Evolutionary conservation across 1,140 invertebrate species (phyloP).

Genomic region (Trichomalopsis sarcophagae): DNA sequence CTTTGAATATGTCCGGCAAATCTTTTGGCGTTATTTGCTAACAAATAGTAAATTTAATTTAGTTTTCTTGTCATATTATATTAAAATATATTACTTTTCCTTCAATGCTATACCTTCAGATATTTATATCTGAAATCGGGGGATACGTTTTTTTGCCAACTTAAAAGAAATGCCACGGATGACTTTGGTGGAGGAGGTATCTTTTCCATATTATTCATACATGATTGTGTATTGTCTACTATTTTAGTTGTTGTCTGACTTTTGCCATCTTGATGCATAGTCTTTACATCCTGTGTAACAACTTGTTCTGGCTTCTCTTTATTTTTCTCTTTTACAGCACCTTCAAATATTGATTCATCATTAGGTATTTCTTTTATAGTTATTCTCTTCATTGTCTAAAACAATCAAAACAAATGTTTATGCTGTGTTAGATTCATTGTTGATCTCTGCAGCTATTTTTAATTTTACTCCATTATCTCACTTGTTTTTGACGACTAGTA

Average conservation of each 20-base stretch:
- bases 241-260: background rate
- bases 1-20: constrained; percentile 77
- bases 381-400: constrained; percentile 76
- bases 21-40: constrained; percentile 75
- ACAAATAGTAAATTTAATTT: constrained; percentile 53
- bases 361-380: constrained; percentile 72
- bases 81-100: background rate
- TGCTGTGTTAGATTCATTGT: background rate
- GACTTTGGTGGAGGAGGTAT: constrained; percentile 70
- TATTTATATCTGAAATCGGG: constrained; percentile 67
- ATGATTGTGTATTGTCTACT: background rate
- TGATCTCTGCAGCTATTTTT: background rate
- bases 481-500: constrained; percentile 79
- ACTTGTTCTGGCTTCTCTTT: constrained; percentile 48
- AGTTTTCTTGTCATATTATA: background rate
- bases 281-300: constrained; percentile 37
- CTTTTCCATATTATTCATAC: constrained; percentile 19
- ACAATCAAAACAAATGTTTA: constrained; percentile 38
- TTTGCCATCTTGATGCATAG: background rate
- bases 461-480: constrained; percentile 64
- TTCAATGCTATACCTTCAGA: constrained; percentile 66
- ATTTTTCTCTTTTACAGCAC: constrained; percentile 62
- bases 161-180: constrained; percentile 77
- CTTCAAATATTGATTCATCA: constrained; percentile 47
- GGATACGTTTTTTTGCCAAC: constrained; percentile 74